Percentiles rank a stretch among this genome's conserved stretches.
Conservation (phyloP, 2,797 vertebrate genomes). For the Scolopax rusticola region DNA sequence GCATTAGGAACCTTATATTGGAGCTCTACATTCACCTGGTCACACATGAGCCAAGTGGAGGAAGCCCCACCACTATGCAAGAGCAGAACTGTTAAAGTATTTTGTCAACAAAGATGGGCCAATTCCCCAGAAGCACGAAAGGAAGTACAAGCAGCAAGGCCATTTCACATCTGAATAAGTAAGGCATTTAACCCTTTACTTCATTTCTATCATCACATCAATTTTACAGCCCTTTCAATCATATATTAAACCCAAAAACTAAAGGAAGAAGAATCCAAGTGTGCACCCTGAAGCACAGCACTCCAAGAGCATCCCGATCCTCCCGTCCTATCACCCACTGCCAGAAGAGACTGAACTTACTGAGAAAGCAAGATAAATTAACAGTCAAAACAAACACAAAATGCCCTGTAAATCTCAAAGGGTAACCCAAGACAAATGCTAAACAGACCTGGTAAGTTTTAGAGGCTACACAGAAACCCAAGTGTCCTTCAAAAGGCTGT, state of each 20-base stretch:
- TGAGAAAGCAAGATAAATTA: conserved; percentile 26
- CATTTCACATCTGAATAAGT: neutral
- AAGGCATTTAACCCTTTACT: neutral
- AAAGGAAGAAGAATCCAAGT: neutral
- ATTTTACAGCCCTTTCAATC: neutral
- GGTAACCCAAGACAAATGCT: neutral
- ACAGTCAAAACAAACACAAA: conserved; percentile 56
- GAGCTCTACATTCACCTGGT: neutral
- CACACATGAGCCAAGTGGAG: neutral
- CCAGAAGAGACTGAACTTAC: neutral
- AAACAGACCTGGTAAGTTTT: neutral
- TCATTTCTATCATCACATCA: neutral
- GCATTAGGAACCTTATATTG: neutral
- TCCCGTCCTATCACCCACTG: neutral
- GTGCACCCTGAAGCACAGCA: neutral
- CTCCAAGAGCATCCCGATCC: neutral
- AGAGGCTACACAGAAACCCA: neutral
- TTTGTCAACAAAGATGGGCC: conserved; percentile 9
- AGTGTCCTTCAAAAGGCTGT: neutral
- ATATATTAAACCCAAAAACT: neutral
- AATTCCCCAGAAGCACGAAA: neutral
- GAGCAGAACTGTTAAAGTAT: neutral
- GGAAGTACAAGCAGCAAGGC: neutral
- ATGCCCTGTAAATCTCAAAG: neutral
- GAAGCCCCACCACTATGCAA: neutral